Evolutionary conservation across 2,797 vertebrate species (phyloP), one percentile per base, ranked within the genome.

Genomic region (Glyptemys insculpta): DNA sequence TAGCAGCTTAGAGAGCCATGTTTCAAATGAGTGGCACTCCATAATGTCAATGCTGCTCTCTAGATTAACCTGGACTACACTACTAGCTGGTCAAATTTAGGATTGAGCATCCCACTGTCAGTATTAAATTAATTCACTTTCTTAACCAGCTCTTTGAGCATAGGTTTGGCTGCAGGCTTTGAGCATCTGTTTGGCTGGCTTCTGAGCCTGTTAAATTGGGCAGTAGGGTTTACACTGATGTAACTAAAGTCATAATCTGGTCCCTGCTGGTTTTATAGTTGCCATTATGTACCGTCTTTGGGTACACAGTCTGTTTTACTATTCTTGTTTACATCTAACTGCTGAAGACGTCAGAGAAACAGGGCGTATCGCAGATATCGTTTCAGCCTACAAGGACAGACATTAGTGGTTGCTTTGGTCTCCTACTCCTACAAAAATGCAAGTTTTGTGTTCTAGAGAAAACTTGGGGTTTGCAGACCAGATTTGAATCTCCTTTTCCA

Each of bases 141-240:
- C 27, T 44, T 85, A 34, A 53, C n/a, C 8, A 49, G 27, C 10
- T 25, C n/a, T 29, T 82, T 1, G 0, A 91, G 29, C 12, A 10
- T 10, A 14, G 10, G 37, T 19, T 37, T 52, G 81, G 79, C 53
- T 91, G 37, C 57, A 92, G 11, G 1, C 25, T 44, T 5, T 50
- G 59, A 59, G 4, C 78, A 5, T 81, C 53, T 0, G 1, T 56
- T 8, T 21, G 78, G 65, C 31, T 3, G 12, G 25, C n/a, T 91
- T 86, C 83, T 85, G 16, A 53, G 80, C 62, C 78, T 8, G 59
- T 34, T 34, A 34, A 6, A 3, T 80, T 56, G 31, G 21, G 62
- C 11, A 78, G 31, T 1, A 7, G 62, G 31, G 18, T 62, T 62
- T 34, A 62, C 59, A 8, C 59, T 34, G 31, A 16, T 4, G 15